Evolutionary conservation across 2,888 invertebrate genomes (phyloP), one percentile per base, ranked within the genome.

Genomic region (Neelides folsomi): DNA sequence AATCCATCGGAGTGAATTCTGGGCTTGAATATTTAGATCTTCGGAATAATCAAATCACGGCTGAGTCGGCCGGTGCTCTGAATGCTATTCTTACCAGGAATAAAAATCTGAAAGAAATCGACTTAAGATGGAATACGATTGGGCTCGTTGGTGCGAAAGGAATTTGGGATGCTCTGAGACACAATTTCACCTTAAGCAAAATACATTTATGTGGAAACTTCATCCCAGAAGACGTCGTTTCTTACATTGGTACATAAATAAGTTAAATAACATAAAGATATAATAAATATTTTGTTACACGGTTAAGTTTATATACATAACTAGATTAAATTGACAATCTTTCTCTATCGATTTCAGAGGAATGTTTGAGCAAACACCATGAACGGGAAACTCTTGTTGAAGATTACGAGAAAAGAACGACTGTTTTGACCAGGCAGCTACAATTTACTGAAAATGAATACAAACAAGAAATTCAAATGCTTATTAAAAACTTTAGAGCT

Each of bases 51-150:
- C 71, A 71, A 52, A 66, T 72, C 2, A 66, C 67, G 2, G 67
- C 68, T 1, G 62, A 66, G 10, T 68, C 68, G 47, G 68, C 69
- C 0, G 62, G 66, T 16, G 63, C 67, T 8, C 49, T 72, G 12
- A 60, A 66, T 1, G 62, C 61, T 52, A 66, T 67, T 2, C 42
- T 71, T 2, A 66, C 59, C 20, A 58, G 52, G 13, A 71, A 71
- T 49, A 70, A 67, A 54, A 65, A 66, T 1, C 53, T 71, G 18
- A 68, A 66, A 50, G 58, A 47, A 18, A 43, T 72, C 8, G 70
- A 72, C 55, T 54, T 72, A 10, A 63, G 70, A 2, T 71, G 71
- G 70, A 71, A 72, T 54, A 67, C 68, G 1, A 63, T 72, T 45
- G 71, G 71, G 13, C 62, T 67, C 15, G 63, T 66, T 13, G 72